Evolutionary conservation across 1,140 invertebrate genomes (phyloP).

Genomic region (Hydropsyche tenuis): DNA sequence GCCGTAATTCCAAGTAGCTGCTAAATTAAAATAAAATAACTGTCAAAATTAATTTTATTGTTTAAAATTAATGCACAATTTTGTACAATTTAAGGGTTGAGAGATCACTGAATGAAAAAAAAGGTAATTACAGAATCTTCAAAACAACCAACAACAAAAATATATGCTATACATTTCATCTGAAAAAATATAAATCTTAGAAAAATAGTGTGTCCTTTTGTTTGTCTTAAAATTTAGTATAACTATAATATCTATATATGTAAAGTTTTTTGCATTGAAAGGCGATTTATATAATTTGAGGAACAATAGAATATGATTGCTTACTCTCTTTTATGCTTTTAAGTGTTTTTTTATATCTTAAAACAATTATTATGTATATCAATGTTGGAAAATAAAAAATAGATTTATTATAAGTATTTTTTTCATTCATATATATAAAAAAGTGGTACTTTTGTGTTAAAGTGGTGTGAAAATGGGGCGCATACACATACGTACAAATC

Average conservation of each 20-base stretch:
- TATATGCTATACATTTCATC: neutral
- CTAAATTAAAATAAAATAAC: conserved; percentile 36
- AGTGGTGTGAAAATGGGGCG: no score
- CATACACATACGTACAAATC: no score
- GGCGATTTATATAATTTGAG: conserved; percentile 21
- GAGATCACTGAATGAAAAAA: conserved; percentile 5
- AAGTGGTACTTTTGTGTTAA: no score
- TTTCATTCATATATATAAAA: no score
- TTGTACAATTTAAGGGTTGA: conserved; percentile 12
- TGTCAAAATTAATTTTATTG: conserved; percentile 13
- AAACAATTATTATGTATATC: no score
- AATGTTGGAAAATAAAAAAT: no score
- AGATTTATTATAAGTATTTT: no score
- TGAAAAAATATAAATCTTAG: conserved; percentile 17
- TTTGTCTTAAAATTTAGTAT: conserved; percentile 7
- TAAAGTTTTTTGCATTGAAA: neutral
- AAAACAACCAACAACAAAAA: conserved; percentile 22
- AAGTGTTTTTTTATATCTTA: no score
- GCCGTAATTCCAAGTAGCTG: conserved; percentile 54
- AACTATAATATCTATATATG: neutral
- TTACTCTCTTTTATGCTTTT: neutral
- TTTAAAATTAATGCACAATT: conserved; percentile 9
- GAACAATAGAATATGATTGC: conserved; percentile 22
- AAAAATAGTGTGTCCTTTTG: conserved; percentile 4
- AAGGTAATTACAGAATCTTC: conserved; percentile 2